Base-by-base conservation (phyloP, 2,888 invertebrate genomes). In the Drosophila rubida region DNA sequence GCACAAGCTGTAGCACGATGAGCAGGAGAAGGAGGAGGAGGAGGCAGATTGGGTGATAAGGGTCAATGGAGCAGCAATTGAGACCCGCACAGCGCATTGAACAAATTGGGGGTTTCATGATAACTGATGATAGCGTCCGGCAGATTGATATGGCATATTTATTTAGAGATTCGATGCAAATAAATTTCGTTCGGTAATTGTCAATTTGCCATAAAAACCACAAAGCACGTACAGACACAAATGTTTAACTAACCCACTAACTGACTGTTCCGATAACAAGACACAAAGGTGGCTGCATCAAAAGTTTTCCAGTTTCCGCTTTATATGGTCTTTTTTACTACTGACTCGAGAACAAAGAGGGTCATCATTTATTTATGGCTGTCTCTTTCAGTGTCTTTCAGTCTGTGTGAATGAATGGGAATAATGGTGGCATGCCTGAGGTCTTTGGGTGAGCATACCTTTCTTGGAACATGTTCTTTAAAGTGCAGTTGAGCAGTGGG, bases 401-500 rank as follows among this genome's bases (percentile, higher is more conserved):
- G 32, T 55, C 55, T 37, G 32, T 22, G 30, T 16, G 49, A 13
- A 54, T 69, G 51, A 66, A 63, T 63, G 59, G 63, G 66, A 65
- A 59, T 65, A 68, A 65, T 53, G 64, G 45, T 44, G 8, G 27
- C 42, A 23, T 39, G 65, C 60, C 60, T 37, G 6, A 57, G 62
- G 65, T 48, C 25, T 58, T 46, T 39, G 22, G 11, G 35, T 27
- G 27, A 32, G 27, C 9, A 44, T 55, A 45, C 37, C 51, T 66
- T 42, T 55, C 32, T 32, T 39, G 30, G 53, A 62, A 62, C 54
- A 53, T 57, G 32, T 48, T 50, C 19, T 41, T 58, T 49, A 66
- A 69, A 74, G 60, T 60, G 73, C 68, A 76, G 69, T 51, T 65
- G 63, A 50, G 59, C 48, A 68, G 59, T 69, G 66, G 78, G 78